phyloP scores from a whole-genome alignment of 2,797 vertebrate genomes.

The Protosalanx chinensis region DNA sequence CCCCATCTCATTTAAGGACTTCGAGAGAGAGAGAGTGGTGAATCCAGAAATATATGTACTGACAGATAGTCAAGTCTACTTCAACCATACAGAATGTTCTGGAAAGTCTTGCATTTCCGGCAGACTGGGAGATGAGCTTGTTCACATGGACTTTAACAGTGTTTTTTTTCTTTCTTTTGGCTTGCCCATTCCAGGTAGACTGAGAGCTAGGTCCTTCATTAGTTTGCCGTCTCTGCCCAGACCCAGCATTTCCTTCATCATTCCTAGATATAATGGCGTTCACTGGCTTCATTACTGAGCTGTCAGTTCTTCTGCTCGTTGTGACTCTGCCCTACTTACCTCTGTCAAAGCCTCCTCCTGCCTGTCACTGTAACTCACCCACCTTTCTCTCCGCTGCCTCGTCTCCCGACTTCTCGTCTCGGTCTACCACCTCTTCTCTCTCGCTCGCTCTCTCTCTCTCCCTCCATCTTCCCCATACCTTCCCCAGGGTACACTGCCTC shows the following conservation, averaged over 20 bases:
- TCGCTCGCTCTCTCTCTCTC: constrained; percentile 4
- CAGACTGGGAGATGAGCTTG: background rate
- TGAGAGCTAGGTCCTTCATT: background rate
- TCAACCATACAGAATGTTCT: no score
- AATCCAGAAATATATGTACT: background rate
- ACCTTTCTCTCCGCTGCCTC: constrained; percentile 4
- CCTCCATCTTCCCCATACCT: constrained; percentile 19
- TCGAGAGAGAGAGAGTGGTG: background rate
- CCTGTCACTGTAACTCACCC: constrained; percentile 8
- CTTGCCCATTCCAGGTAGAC: no score
- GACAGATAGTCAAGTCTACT: no score
- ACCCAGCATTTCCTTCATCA: background rate
- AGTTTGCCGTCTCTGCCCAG: background rate
- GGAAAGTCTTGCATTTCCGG: no score
- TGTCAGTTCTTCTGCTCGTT: constrained; percentile 8
- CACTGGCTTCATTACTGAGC: constrained; percentile 14
- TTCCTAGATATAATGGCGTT: constrained; percentile 4
- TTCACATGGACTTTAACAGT: background rate
- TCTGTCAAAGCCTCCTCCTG: constrained; percentile 8
- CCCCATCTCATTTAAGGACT: background rate
- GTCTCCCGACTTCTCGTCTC: background rate
- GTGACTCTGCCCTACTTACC: constrained; percentile 12
- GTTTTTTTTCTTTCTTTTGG: background rate
- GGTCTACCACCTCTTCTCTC: constrained; percentile 1
- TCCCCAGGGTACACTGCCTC: constrained; percentile 24